Base-by-base conservation (phyloP, 2,797 vertebrate genomes). In the Takifugu rubripes region DNA sequence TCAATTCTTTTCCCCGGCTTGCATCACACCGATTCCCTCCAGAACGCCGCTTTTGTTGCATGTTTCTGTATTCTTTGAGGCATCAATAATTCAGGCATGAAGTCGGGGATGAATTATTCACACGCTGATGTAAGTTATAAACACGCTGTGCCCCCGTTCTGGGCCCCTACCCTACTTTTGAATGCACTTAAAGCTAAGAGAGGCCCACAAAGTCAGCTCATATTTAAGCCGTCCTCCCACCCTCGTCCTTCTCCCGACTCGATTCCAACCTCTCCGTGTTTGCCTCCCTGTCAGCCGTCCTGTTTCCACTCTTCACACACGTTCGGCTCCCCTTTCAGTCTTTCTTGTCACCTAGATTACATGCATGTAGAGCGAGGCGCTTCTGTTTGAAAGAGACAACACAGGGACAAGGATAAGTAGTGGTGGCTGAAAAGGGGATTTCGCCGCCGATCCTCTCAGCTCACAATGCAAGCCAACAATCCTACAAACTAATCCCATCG, bases 351-450 rank as follows among this genome's bases (percentile, higher is more conserved):
- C 79, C 64, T 77, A 88, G 89, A 90, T 91, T 91, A 91, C 90
- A 92, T 84, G 85, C 83, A 61, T 84, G 86, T 84, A 79, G 82
- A 88, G 86, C 81, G 43, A 83, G 85, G 78, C 79, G 68, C 85
- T 79, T 77, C 83, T 79, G 82, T 80, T 79, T 90, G 80, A 87
- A 88, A 83, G 85, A 85, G 86, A 85, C 83, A 84, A 89, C 89
- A 87, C 83, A 82, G 79, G 84, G 82, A 87, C 84, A 81, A 74
- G 87, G 86, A 90, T 90, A 86, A 89, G 87, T 78, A 82, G 84
- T 75, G 79, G 75, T 86, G 82, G 84, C 83, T 89, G 87, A 90
- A 90, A 89, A 91, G 64, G 74, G 88, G 91, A 92, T 92, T 91
- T 88, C 42, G 42, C 84, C 85, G 79, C 80, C 86, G 84, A 90